These are phyloP conservation scores for Arctocebus calabarensis DNA, from an alignment of 2,797 vertebrate species.

Conservation along the genomic window DNA sequence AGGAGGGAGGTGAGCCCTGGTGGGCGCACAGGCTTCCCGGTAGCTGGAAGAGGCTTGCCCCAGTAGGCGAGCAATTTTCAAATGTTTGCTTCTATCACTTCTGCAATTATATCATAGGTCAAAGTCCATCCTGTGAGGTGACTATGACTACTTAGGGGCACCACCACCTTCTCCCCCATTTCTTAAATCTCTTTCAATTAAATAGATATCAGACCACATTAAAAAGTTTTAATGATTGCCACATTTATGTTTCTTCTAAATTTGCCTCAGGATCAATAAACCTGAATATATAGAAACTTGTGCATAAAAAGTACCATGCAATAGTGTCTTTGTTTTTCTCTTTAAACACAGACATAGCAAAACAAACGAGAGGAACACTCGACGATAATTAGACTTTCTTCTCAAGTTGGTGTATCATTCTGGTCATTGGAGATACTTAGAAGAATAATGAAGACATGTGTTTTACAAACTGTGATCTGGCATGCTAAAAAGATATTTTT, in stretches of 20 bases:
- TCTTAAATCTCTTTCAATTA: background rate
- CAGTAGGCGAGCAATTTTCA: background rate
- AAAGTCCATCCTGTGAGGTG: background rate
- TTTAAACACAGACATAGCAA: constrained; percentile 34
- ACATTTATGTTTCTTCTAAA: background rate
- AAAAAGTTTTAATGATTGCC: background rate
- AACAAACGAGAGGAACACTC: background rate
- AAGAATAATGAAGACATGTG: constrained; percentile 47
- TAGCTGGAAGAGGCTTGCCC: background rate
- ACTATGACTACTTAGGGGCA: background rate
- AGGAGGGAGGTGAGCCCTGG: background rate
- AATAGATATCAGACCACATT: background rate
- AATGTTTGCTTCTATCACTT: background rate
- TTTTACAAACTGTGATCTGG: constrained; percentile 59
- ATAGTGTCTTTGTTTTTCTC: background rate
- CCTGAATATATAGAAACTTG: background rate
- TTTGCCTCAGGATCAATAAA: constrained; percentile 27
- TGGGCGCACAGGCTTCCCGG: background rate
- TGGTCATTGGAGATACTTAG: constrained; percentile 39
- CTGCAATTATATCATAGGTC: background rate
- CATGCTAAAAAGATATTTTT: constrained; percentile 22
- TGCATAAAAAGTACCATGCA: background rate
- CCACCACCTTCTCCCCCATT: background rate
- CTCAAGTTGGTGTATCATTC: background rate
- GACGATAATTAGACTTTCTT: constrained; percentile 51